phyloP scores from a whole-genome alignment of 2,888 invertebrate species.

The Homarus gammarus region DNA sequence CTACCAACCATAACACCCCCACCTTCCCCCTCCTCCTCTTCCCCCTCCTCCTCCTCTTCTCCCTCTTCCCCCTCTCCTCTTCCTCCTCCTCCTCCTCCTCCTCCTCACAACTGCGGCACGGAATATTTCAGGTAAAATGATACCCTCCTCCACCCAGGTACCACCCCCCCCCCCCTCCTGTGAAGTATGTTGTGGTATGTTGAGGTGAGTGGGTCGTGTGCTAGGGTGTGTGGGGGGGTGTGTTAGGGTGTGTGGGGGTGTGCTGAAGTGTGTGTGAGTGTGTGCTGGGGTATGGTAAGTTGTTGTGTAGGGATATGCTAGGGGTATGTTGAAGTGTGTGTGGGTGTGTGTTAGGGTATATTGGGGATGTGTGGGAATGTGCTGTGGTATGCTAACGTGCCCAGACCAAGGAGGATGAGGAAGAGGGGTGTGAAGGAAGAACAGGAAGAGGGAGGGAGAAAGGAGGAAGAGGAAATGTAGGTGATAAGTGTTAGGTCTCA shows the following conservation, averaged over 20 bases:
- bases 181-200: too few species aligned
- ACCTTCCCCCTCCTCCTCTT: background rate
- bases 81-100: background rate
- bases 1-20: background rate
- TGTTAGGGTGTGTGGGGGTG: background rate
- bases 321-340: background rate
- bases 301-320: background rate
- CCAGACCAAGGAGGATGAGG: background rate
- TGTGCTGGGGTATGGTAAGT: background rate
- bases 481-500: constrained; percentile 34
- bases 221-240: too few species aligned
- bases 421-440: background rate
- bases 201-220: too few species aligned
- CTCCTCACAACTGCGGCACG: too few species aligned
- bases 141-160: background rate
- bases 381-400: background rate
- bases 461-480: background rate
- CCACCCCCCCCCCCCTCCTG: background rate
- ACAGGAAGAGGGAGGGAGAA: background rate
- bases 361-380: background rate
- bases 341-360: background rate
- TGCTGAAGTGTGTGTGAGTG: background rate
- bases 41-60: background rate
- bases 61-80: background rate
- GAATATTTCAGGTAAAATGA: background rate